Evolutionary conservation across 2,888 invertebrate species (phyloP), one percentile per base, ranked within the genome.

Genomic region (Trimorus sp.): DNA sequence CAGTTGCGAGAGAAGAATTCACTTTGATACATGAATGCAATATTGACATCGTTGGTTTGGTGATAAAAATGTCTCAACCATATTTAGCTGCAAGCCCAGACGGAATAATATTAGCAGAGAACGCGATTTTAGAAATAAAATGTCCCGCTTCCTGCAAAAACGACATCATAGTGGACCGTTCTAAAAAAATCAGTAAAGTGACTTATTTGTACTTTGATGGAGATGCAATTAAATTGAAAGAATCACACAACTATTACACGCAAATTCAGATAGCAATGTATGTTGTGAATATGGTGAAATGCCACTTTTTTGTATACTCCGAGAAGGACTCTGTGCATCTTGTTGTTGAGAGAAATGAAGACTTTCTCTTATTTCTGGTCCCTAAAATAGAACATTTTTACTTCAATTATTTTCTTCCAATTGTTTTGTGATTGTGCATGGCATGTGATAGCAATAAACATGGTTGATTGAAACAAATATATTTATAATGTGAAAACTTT

Each of bases 41-140:
- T 36, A 60, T 68, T 0, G n/a, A 68, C 8, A 12, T 14, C n/a
- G 66, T 71, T 16, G 80, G 70, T 0, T 37, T 70, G 11, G 53
- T 80, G 8, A 37, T 80, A 15, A 51, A 54, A 48, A 3, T 70
- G 7, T 54, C 59, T 45, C 79, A 79, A 69, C 62, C 68, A 0
- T 79, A 63, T 68, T 62, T 79, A n/a, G 79, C 79, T 14, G 65
- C 62, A 49, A 56, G 56, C 37, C 37, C 56, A 1, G 56, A 56
- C 37, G 56, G 56, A 7, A 37, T 56, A 7, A 56, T 36, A 4
- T 12, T 56, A 12, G n/a, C 8, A 9, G 56, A 56, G 4, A 37
- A 15, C 7, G 14, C 73, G 45, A 51, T 77, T n/a, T 26, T 62
- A 26, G 60, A 48, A 45, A 62, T 62, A 9, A 62, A 62, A 48